Conservation (phyloP, 2,888 invertebrate genomes). For the Odontocerum albicorne region DNA sequence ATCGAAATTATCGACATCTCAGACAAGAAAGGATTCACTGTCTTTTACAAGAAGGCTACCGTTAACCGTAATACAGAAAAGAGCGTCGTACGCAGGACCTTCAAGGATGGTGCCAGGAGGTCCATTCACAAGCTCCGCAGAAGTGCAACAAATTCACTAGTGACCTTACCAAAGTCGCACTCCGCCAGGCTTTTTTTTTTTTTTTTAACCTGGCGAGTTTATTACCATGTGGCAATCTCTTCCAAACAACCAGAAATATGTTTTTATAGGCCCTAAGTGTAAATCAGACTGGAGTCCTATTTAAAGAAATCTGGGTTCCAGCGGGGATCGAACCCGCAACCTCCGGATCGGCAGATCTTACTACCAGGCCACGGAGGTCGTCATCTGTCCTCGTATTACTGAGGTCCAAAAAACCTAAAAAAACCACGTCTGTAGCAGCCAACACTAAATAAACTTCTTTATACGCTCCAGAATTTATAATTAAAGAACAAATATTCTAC, state of each 20-base stretch:
- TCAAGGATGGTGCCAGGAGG: constrained; percentile 87
- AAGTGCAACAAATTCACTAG: constrained; percentile 83
- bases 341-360: too few relatives aligned
- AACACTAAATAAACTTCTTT: constrained; percentile 70
- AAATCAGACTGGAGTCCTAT: too few relatives aligned
- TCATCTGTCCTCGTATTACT: constrained; percentile 92
- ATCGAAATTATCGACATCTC: constrained; percentile 83
- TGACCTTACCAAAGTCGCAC: constrained; percentile 85
- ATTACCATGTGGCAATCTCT: too few relatives aligned
- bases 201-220: too few relatives aligned
- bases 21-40: constrained; percentile 93
- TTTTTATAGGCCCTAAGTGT: too few relatives aligned
- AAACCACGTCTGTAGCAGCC: constrained; percentile 61
- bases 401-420: constrained; percentile 81
- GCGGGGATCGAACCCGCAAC: too few relatives aligned
- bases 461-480: constrained; percentile 7
- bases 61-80: constrained; percentile 75
- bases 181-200: constrained; percentile 89
- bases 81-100: constrained; percentile 71
- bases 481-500: too few relatives aligned
- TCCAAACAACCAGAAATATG: too few relatives aligned
- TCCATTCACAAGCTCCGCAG: constrained; percentile 84
- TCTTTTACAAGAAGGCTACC: constrained; percentile 80
- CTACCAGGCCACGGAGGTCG: too few relatives aligned
- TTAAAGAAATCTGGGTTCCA: too few relatives aligned